phyloP scores from a whole-genome alignment of 2,888 invertebrate species.

The Sepiola atlantica region DNA sequence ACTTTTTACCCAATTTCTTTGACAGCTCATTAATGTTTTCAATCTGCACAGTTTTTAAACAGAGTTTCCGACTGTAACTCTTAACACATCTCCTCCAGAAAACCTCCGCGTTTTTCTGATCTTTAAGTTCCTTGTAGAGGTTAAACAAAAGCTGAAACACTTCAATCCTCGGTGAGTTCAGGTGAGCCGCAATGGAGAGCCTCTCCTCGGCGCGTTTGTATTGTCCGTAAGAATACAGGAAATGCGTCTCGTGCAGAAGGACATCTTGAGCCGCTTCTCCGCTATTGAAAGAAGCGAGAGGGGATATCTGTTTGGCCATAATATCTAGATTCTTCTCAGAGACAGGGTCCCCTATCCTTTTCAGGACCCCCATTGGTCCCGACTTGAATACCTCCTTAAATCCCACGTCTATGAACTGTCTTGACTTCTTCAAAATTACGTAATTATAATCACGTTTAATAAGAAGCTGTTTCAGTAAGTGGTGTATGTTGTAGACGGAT shows the following conservation, averaged over 20 bases:
- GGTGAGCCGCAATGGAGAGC: slow-evolving; percentile 53
- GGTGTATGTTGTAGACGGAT: slow-evolving; percentile 58
- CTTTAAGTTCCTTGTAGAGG: slow-evolving; percentile 36
- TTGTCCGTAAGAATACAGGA: slow-evolving; percentile 59
- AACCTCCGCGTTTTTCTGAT: not conserved
- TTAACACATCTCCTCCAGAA: slow-evolving; percentile 1
- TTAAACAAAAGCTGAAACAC: slow-evolving; percentile 57
- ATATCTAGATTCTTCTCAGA: not conserved
- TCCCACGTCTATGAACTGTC: slow-evolving; percentile 56
- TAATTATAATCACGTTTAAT: slow-evolving; percentile 62
- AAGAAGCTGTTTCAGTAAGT: slow-evolving; percentile 60
- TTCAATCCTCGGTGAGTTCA: slow-evolving; percentile 54
- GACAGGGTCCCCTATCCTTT: slow-evolving; percentile 50
- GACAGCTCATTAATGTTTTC: not conserved
- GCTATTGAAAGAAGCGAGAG: slow-evolving; percentile 25
- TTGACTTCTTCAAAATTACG: slow-evolving; percentile 55
- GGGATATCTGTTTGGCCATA: not conserved
- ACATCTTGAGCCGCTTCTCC: slow-evolving; percentile 52
- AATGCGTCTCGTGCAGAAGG: slow-evolving; percentile 64
- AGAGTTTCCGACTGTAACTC: not conserved
- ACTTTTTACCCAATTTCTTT: not conserved
- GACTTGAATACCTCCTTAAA: slow-evolving; percentile 60
- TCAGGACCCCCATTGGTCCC: slow-evolving; percentile 61
- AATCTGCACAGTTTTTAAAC: not conserved
- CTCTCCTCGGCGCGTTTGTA: slow-evolving; percentile 56